A percentile compares a stretch with the other conserved stretches of the same genome.
Conservation (phyloP, 2,113 vertebrate genomes). For the Hippocampus barbouri region DNA sequence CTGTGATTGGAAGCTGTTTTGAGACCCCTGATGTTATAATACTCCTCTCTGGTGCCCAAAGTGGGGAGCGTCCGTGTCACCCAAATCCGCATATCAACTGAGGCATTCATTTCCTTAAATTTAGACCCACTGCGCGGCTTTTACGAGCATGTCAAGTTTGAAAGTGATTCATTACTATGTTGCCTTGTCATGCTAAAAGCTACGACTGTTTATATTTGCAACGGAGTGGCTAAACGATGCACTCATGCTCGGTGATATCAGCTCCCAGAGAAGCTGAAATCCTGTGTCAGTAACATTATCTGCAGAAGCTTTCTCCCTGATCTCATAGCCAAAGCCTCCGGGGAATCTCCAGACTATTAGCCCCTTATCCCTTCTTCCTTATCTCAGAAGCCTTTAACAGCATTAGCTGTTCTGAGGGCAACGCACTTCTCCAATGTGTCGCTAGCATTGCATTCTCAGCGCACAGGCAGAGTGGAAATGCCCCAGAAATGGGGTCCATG, state of each 20-base stretch:
- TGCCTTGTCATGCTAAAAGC: constrained; percentile 4
- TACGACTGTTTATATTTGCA: constrained; percentile 23
- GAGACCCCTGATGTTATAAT: constrained; percentile 16
- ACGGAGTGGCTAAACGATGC: background rate
- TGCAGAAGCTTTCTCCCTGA: constrained; percentile 32
- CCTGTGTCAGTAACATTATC: constrained; percentile 37
- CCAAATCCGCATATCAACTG: constrained; percentile 12
- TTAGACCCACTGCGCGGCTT: background rate
- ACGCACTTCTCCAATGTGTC: constrained; percentile 36
- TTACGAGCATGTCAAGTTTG: constrained; percentile 3
- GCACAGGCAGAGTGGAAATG: constrained; percentile 47
- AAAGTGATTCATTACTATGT: constrained; percentile 1
- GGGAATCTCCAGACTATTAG: constrained; percentile 48
- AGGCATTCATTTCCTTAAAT: constrained; percentile 7
- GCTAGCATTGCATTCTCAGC: constrained; percentile 26
- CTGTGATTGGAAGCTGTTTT: constrained; percentile 16
- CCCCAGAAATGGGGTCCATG: constrained; percentile 38
- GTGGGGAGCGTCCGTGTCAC: background rate
- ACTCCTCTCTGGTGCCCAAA: constrained; percentile 15
- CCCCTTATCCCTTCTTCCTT: constrained; percentile 40
- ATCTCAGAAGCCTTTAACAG: constrained; percentile 45
- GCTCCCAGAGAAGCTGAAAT: constrained; percentile 30
- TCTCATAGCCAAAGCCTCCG: constrained; percentile 40
- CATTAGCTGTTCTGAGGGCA: constrained; percentile 46
- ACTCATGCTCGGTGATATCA: constrained; percentile 18